These are phyloP conservation scores for Aphrophora alni DNA, from an alignment of 2,888 invertebrate genomes.

Conservation along the genomic window DNA sequence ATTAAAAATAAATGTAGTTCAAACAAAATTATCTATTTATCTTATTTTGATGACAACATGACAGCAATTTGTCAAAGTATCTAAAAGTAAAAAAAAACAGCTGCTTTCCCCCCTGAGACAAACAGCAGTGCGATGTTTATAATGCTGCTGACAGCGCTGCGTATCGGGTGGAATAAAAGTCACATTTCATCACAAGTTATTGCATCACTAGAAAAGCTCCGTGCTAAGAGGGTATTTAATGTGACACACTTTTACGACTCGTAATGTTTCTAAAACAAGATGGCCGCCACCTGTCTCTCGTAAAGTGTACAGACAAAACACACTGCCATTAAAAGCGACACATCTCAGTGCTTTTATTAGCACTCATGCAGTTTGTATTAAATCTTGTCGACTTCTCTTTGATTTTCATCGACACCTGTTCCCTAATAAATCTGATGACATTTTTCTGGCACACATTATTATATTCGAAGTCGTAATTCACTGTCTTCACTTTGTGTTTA, in stretches of 20 bases:
- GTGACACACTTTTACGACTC: conserved; percentile 36
- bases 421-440: conserved; percentile 9
- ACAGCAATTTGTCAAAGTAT: not conserved
- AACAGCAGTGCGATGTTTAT: not conserved
- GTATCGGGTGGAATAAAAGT: conserved; percentile 28
- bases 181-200: conserved; percentile 33
- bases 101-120: not conserved
- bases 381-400: conserved; percentile 13
- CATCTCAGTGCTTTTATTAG: conserved; percentile 17
- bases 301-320: conserved; percentile 32
- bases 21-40: no score
- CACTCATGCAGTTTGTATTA: conserved; percentile 16
- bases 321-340: conserved; percentile 9
- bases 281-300: conserved; percentile 33
- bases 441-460: not conserved
- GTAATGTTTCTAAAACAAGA: conserved; percentile 34
- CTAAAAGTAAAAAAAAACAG: conserved; percentile 3
- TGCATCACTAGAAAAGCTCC: conserved; percentile 21
- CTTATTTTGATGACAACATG: no score
- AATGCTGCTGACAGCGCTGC: conserved; percentile 15
- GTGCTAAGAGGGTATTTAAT: conserved; percentile 28
- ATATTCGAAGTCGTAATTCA: not conserved
- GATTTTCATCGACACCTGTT: conserved; percentile 21
- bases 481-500: not conserved
- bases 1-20: no score